Evolutionary conservation across 2,888 invertebrate species (phyloP), one percentile per base, ranked within the genome.

Genomic region (Spicauda simplicius): DNA sequence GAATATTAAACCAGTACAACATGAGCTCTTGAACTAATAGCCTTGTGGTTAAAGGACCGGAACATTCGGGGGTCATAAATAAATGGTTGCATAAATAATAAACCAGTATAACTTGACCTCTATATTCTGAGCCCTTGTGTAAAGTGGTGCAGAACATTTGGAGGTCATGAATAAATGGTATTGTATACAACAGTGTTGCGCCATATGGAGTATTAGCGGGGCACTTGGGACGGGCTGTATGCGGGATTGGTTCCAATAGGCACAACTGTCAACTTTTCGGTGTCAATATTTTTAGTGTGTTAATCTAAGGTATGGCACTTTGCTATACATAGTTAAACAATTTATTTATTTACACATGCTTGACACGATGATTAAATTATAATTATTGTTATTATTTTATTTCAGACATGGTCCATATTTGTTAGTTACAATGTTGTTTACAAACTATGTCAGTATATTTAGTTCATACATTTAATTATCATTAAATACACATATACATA

Each of bases 161-260:
- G 71, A 73, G 87, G 71, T 84, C 89, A 70, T 33, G 55, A 33
- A 20, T 69, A 8, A 33, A 64, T 87, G 89, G 92, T 81, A 85
- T 81, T 86, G 85, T 86, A 80, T 82, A 77, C 76, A 82, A 83
- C 81, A 82, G 86, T 86, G 83, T 83, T 80, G 76, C 85, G 91
- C 91, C 93, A 93, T 92, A 92, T 91, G 93, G 90, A 91, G 88
- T 87, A 90, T 92, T 91, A 90, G 88, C 85, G 82, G 85, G 85
- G 88, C 91, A 87, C 91, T 90, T 86, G 90, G 92, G 92, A 91
- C 82, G 75, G 80, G 80, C 75, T 81, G 77, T 81, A 81, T 82
- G 81, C 81, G 80, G 84, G 86, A 88, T 87, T 86, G 87, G 78
- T 78, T 75, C 78, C 80, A 85, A 88, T 87, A 84, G 84, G 81